Base-by-base conservation (phyloP, 2,113 vertebrate species). In the Gobio gobio region DNA sequence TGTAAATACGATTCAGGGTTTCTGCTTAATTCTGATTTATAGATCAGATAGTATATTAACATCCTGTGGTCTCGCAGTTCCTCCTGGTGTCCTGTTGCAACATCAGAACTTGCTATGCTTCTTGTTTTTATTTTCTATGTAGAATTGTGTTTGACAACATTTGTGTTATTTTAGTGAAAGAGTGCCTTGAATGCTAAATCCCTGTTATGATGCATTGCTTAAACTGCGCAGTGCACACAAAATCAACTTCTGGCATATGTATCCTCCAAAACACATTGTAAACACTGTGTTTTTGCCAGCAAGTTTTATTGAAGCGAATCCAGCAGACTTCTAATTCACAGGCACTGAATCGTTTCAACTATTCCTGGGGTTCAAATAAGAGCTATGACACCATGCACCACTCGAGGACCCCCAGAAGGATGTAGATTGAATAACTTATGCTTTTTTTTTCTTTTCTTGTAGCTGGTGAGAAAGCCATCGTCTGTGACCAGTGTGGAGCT, bases 381-480 rank as follows among this genome's bases (percentile, higher is more conserved):
- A 54, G 13, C 45, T 43, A 59, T 80, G 22, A 63, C 13, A 26
- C 58, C n/a, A 26, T 36, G 45, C 61, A 66, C 10, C 8, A 49
- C 24, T 12, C 24, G 3, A 66, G 12, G 58, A 80, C 13, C 54
- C 0, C 4, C 36, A 66, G 45, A 36, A 81, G 20, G 33, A 78
- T 80, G 78, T 18, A 51, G n/a, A 54, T 54, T 82, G 3, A 82
- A 56, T 72, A 26, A 61, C 7, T 78, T 6, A 5, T 78, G 22
- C 29, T 49, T 63, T 63, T 43, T 82, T 8, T 33, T 29, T n/a
- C n/a, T 68, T 73, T 26, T 68, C 83, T 76, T 93, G 0, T 91
- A 99, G 98, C 98, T 89, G 98, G 97, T 54, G 96, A 98, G 92
- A 99, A 99, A 91, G 97, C 97, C 93, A 97, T 98, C 54, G 97